Conservation (phyloP, 1,140 invertebrate genomes). For the Nomia melanderi region DNA sequence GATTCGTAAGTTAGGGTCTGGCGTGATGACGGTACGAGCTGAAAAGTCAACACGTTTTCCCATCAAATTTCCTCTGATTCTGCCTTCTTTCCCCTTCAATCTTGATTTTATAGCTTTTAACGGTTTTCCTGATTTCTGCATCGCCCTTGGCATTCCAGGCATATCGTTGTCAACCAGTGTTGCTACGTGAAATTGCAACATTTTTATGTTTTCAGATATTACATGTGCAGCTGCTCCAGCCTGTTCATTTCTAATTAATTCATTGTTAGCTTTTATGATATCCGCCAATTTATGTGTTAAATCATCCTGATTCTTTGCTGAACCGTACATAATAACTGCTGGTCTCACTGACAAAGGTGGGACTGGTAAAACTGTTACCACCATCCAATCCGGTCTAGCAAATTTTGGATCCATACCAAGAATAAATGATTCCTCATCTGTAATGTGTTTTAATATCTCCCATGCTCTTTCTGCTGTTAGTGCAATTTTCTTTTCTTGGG, state of each 20-base stretch:
- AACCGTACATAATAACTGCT: slow-evolving; percentile 99
- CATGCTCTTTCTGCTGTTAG: slow-evolving; percentile 97
- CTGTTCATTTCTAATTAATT: slow-evolving; percentile 96
- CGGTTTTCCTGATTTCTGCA: slow-evolving; percentile 99
- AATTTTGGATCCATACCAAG: slow-evolving; percentile 98
- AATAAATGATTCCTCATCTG: slow-evolving; percentile 98
- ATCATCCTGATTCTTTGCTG: slow-evolving; percentile 99
- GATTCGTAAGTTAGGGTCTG: slow-evolving; percentile 98
- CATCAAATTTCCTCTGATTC: slow-evolving; percentile 99
- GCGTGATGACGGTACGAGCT: slow-evolving; percentile 99
- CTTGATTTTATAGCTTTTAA: slow-evolving; percentile 98
- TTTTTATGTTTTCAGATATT: slow-evolving; percentile 97
- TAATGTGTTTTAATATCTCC: slow-evolving; percentile 98
- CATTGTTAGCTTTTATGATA: slow-evolving; percentile 99
- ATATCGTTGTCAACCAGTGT: slow-evolving; percentile 99
- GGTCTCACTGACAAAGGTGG: slow-evolving; percentile 96
- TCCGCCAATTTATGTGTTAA: slow-evolving; percentile 99
- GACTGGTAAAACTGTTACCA: slow-evolving; percentile 97
- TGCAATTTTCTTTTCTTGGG: slow-evolving; percentile 96
- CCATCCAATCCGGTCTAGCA: slow-evolving; percentile 99
- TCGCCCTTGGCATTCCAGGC: slow-evolving; percentile 97
- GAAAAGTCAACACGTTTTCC: slow-evolving; percentile 99
- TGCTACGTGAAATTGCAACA: slow-evolving; percentile 99
- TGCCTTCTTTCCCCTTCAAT: slow-evolving; percentile 97
- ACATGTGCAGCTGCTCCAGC: slow-evolving; percentile 98